Conservation (phyloP, 2,113 vertebrate species). For the Colaptes auratus region DNA sequence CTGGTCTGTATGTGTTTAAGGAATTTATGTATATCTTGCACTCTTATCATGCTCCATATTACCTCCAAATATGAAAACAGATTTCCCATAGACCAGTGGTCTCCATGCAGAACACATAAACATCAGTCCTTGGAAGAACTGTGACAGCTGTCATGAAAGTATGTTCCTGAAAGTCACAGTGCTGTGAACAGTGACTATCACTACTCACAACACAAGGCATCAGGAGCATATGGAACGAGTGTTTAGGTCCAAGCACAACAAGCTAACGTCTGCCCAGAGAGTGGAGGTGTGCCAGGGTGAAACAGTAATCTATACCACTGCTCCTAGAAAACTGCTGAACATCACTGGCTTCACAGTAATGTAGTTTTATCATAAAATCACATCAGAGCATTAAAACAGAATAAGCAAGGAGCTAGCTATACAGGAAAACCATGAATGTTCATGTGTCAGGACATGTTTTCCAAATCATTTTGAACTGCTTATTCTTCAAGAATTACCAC, state of each 20-base stretch:
- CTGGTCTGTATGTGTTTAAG: background rate
- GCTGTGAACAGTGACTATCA: background rate
- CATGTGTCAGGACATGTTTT: background rate
- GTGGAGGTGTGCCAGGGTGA: fast-evolving
- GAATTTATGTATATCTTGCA: background rate
- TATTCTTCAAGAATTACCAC: background rate
- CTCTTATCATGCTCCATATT: background rate
- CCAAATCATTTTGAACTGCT: background rate
- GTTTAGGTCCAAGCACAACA: background rate
- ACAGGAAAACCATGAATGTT: background rate
- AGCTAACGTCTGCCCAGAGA: background rate
- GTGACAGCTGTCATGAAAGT: background rate
- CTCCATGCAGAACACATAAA: background rate
- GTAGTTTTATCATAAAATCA: background rate
- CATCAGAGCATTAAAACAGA: background rate
- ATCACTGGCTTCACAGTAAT: background rate
- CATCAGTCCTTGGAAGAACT: background rate
- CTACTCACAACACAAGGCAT: background rate
- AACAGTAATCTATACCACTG: background rate
- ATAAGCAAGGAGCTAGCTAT: background rate
- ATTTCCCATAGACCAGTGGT: background rate
- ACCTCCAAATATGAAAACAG: background rate
- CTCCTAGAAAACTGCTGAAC: background rate
- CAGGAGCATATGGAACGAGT: background rate
- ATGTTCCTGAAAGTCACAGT: background rate